phyloP scores from a whole-genome alignment of 1,140 invertebrate species.

The Scaptomyza pallida region DNA sequence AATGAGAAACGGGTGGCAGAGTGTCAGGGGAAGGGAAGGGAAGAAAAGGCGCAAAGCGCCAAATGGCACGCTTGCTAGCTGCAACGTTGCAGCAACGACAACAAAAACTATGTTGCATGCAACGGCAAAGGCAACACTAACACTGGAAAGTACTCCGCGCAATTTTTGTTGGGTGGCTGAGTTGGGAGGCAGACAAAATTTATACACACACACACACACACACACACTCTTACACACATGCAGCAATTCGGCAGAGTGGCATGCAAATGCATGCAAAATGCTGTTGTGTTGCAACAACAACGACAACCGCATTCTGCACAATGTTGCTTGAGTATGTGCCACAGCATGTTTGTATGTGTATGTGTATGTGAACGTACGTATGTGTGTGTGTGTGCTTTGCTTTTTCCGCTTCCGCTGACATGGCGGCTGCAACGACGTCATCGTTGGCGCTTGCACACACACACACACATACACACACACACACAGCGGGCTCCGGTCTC shows the following conservation, averaged over 20 bases:
- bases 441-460: slow-evolving; percentile 16
- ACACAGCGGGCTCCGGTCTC: slow-evolving; percentile 38
- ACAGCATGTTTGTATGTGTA: slow-evolving; percentile 1
- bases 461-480: no score
- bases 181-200: neutral
- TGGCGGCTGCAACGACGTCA: slow-evolving; percentile 56
- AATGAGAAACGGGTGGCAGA: neutral
- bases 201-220: slow-evolving; percentile 24
- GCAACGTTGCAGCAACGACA: slow-evolving; percentile 51
- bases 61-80: slow-evolving; percentile 61
- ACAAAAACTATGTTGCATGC: slow-evolving; percentile 3
- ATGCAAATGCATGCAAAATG: slow-evolving; percentile 68
- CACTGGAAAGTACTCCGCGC: slow-evolving; percentile 46
- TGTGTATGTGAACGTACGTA: slow-evolving; percentile 13
- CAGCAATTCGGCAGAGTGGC: slow-evolving; percentile 53
- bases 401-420: slow-evolving; percentile 81
- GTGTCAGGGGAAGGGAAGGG: no score
- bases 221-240: slow-evolving; percentile 8
- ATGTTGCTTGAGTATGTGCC: slow-evolving; percentile 52
- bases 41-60: slow-evolving; percentile 50
- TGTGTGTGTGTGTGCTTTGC: slow-evolving; percentile 62
- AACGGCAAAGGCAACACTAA: slow-evolving; percentile 27
- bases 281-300: slow-evolving; percentile 49
- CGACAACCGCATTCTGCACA: slow-evolving; percentile 42
- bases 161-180: slow-evolving; percentile 47